Evolutionary conservation across 37 sponge, comb jelly and placozoan species (phyloP), one percentile per base, ranked within the genome.

Genomic region (Aphrocallistes beatrix): DNA sequence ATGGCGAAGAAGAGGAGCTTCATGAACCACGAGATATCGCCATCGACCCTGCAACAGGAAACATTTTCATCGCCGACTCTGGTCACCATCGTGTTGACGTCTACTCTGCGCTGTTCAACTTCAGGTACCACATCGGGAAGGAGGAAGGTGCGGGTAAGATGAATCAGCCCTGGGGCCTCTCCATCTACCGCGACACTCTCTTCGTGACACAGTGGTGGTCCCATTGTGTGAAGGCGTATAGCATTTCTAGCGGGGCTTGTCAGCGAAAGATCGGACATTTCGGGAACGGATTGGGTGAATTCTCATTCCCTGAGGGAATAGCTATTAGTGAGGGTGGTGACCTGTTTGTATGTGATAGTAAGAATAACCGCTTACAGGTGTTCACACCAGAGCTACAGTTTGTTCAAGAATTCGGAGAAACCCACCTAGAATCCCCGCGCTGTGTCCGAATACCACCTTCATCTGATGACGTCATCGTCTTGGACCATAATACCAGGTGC

Each of bases 91-190:
- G 42, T 37, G 42, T 39, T 8, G 37, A 39, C 28, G 83, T 82
- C 38, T 39, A 82, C 42, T 82, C 40, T 6, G 83, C 83, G 10
- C 40, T 23, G 39, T 82, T 38, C 83, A n/a, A 39, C 48, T 37
- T 85, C 51, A 37, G 23, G 47, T 84, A 84, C 50, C 23, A 84
- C 85, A 39, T 84, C 85, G 47, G 50, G 21, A 37, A 32, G 81
- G 21, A 87, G 81, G 84, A 89, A 87, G 88, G 83, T 3, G 28
- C 75, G 6, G 75, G 75, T 6, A 60, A 60, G 75, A 60, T 60
- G 75, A 60, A 30, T 13, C 75, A 60, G 34, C 75, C 75, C 25
- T 60, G 75, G 75, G 75, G 75, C 17, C 34, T 60, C 32, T 60
- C 28, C n/a, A 60, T 60, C 75, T 30, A 60, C 34, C 10, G n/a